These are phyloP conservation scores for Papilio elwesi DNA, from an alignment of 2,888 invertebrate species.

Conservation along the genomic window DNA sequence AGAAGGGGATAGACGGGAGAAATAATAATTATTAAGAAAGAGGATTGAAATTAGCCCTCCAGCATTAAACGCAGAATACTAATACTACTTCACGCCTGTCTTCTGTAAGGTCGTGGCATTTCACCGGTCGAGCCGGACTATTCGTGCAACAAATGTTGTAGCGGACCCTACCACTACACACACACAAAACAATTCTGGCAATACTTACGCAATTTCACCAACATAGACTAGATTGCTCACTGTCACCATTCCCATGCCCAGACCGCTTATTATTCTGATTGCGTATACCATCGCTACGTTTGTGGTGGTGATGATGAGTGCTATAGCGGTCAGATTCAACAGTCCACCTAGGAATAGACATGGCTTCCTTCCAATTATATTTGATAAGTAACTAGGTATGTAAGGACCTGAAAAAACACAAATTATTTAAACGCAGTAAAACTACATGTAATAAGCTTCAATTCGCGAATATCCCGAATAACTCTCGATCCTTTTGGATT, in stretches of 20 bases:
- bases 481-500: too few relatives aligned
- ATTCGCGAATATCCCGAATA: too few relatives aligned
- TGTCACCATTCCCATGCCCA: slow-evolving; percentile 54
- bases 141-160: too few relatives aligned
- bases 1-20: too few relatives aligned
- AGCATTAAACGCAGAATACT: too few relatives aligned
- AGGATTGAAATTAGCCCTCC: too few relatives aligned
- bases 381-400: slow-evolving; percentile 54
- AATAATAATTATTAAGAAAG: too few relatives aligned
- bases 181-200: too few relatives aligned
- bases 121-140: too few relatives aligned
- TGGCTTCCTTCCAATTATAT: slow-evolving; percentile 55
- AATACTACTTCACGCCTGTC: too few relatives aligned
- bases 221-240: slow-evolving; percentile 53
- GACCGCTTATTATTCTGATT: slow-evolving; percentile 51
- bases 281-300: slow-evolving; percentile 50
- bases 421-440: background rate
- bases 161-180: too few relatives aligned
- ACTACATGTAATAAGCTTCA: background rate
- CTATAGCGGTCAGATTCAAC: slow-evolving; percentile 49
- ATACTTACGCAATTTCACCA: slow-evolving; percentile 53
- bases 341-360: slow-evolving; percentile 55
- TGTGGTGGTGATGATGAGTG: slow-evolving; percentile 49
- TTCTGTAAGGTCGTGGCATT: too few relatives aligned
- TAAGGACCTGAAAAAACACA: slow-evolving; percentile 52